These are phyloP conservation scores for Capromys pilorides DNA, from an alignment of 2,797 vertebrate genomes.

Conservation along the genomic window DNA sequence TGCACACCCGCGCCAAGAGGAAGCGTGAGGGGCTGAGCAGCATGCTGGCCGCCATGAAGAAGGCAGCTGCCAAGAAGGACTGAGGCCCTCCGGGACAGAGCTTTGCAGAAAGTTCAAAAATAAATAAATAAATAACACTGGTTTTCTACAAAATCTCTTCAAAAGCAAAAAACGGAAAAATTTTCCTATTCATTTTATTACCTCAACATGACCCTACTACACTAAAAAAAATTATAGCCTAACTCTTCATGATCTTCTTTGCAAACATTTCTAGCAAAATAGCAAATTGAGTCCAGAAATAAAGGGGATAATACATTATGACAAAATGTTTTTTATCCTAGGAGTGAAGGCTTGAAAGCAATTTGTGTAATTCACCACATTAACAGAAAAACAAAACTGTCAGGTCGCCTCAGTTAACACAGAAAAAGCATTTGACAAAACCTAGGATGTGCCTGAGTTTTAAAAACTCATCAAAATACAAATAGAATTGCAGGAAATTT, in stretches of 20 bases:
- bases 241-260: background rate
- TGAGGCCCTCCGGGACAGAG: no score
- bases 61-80: no score
- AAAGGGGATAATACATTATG: background rate
- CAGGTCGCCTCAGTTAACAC: background rate
- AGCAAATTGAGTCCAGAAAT: background rate
- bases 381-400: background rate
- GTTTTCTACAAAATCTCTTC: background rate
- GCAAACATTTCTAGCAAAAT: background rate
- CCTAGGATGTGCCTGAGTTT: background rate
- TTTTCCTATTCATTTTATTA: background rate
- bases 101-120: no score
- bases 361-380: background rate
- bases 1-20: no score
- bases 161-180: background rate
- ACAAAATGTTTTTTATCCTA: background rate
- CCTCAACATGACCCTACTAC: background rate
- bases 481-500: background rate
- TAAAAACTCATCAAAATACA: background rate
- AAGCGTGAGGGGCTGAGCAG: no score
- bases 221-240: background rate
- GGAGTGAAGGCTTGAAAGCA: background rate
- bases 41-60: no score
- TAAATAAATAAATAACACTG: background rate
- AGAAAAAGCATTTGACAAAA: background rate